Evolutionary conservation across 2,113 vertebrate genomes (phyloP).

Genomic region (Platichthys flesus): DNA sequence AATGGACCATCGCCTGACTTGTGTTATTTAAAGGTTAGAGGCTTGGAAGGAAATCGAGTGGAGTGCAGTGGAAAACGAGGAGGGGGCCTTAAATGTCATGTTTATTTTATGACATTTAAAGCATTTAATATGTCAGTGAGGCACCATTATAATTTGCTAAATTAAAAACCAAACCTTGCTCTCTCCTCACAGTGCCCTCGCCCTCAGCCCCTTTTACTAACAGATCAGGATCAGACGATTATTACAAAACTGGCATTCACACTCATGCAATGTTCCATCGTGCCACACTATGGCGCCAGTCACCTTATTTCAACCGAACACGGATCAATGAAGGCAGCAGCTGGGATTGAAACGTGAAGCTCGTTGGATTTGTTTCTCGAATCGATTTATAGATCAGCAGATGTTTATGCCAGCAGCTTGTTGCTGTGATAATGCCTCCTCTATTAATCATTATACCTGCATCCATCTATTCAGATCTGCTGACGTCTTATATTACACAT

Average conservation of each 20-base stretch:
- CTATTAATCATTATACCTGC: background rate
- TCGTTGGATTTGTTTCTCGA: background rate
- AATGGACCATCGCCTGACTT: background rate
- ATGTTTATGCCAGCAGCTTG: background rate
- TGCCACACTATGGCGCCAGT: constrained; percentile 70
- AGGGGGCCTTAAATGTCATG: background rate
- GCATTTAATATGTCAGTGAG: background rate
- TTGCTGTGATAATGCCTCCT: background rate
- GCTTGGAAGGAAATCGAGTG: background rate
- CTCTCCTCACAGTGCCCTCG: background rate
- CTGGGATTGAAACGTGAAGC: background rate
- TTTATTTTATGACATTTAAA: background rate
- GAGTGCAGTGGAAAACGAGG: background rate
- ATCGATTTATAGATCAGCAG: background rate
- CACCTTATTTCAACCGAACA: constrained; percentile 34
- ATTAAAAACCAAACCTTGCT: background rate
- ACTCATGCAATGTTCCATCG: constrained; percentile 51
- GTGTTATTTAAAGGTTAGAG: constrained; percentile 6
- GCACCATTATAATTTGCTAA: background rate
- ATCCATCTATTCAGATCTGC: background rate
- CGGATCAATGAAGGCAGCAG: background rate
- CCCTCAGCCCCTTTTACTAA: background rate
- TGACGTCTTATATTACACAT: background rate
- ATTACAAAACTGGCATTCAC: background rate
- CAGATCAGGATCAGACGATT: background rate